phyloP scores from a whole-genome alignment of 2,888 invertebrate genomes.

The Rhimphoctona megacephalus region DNA sequence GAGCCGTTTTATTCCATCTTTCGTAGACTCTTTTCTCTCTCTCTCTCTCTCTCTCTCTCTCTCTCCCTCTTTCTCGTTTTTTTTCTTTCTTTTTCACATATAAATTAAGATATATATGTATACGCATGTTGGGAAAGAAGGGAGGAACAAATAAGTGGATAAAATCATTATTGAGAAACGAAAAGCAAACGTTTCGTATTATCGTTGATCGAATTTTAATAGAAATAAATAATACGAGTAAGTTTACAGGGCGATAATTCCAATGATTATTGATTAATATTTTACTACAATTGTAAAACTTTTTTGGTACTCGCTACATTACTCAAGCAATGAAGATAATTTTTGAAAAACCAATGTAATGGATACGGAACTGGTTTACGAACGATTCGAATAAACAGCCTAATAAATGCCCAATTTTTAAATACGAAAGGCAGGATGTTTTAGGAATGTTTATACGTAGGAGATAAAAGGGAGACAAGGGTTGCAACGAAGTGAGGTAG shows the following conservation, averaged over 20 bases:
- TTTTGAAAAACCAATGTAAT: neutral
- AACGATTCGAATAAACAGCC: neutral
- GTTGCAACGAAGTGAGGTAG: slow-evolving; percentile 78
- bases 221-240: neutral
- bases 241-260: neutral
- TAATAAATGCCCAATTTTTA: neutral
- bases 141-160: neutral
- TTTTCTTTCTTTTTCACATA: too few species aligned
- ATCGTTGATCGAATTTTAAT: neutral
- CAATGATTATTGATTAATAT: too few species aligned
- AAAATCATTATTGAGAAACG: neutral
- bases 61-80: neutral
- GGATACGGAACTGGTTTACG: neutral
- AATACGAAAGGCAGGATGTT: neutral
- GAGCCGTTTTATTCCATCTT: slow-evolving; percentile 68
- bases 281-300: neutral
- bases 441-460: neutral
- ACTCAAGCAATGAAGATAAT: neutral
- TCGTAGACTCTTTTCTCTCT: slow-evolving; percentile 33
- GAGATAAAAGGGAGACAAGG: slow-evolving; percentile 36
- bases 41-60: neutral
- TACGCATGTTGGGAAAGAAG: neutral
- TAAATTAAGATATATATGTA: neutral
- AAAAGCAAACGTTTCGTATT: slow-evolving; percentile 3
- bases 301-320: neutral